Base-by-base conservation (phyloP, 1,140 invertebrate species). In the Polypedilum vanderplanki region DNA sequence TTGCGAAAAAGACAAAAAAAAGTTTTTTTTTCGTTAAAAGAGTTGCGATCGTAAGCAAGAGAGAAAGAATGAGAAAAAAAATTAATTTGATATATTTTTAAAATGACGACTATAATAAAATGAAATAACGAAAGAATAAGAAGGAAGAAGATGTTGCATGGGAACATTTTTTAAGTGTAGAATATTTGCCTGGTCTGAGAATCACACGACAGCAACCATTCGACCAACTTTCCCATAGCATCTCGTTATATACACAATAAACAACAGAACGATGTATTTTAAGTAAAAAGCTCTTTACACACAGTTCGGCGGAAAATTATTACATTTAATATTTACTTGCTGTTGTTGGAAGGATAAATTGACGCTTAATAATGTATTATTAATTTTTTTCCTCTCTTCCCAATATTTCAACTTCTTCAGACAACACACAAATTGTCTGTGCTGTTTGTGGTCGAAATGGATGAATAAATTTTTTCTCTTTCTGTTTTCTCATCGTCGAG, bases 281-380 rank as follows among this genome's bases (percentile, higher is more conserved):
- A 41, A 7, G 15, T 10, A 46, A 15, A 57, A 15, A 57, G 46
- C 46, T 57, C 65, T 18, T 22, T 70, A 70, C 17, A 8, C 10
- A 18, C 4, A 10, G 65, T 70, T 70, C 17, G 18, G 65, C 17
- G 17, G 65, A 70, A 70, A 70, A 70, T 70, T 70, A 70, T 70
- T 70, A 70, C 65, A 70, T 70, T 70, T 70, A 70, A 70, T 70
- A 70, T 70, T 70, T 18, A 70, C 65, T 70, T 70, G 65, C 9
- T 70, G 18, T 67, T 67, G 64, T 70, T 70, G 65, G 65, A 70
- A 70, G 65, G 65, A 70, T 70, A 70, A 70, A 70, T 70, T 70
- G 65, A 70, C 17, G 65, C 65, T 70, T 70, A 70, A 70, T 70
- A 22, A 70, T 70, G 65, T 70, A 70, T 70, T 70, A 70, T 70